Evolutionary conservation across 2,888 invertebrate genomes (phyloP).

Genomic region (Drosophila flavopinicola): DNA sequence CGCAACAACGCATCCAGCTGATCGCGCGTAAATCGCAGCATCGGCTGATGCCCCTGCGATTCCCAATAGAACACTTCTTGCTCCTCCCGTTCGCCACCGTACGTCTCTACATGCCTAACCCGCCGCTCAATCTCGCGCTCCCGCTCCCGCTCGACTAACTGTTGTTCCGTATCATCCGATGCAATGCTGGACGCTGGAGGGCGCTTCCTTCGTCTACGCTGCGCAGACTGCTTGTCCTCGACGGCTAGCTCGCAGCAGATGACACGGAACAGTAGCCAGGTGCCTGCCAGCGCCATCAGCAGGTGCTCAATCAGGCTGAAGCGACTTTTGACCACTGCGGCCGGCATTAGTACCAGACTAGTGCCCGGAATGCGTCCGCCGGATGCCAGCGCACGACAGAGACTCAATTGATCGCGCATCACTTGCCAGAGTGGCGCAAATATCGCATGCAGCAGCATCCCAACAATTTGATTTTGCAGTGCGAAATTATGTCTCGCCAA

Average conservation of each 20-base stretch:
- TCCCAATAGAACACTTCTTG: slow-evolving; percentile 20
- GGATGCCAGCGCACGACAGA: slow-evolving; percentile 13
- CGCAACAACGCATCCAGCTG: slow-evolving; percentile 23
- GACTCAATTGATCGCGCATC: slow-evolving; percentile 4
- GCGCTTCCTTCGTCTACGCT: too few species aligned
- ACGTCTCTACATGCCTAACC: not conserved
- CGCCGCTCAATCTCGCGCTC: too few species aligned
- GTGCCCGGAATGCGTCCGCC: slow-evolving; percentile 33
- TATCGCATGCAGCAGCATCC: slow-evolving; percentile 14
- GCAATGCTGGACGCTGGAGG: not conserved
- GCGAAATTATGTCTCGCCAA: too few species aligned
- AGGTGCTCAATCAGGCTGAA: slow-evolving; percentile 27
- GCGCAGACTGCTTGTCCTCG: slow-evolving; percentile 1
- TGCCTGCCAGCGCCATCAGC: slow-evolving; percentile 30
- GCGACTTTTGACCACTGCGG: not conserved
- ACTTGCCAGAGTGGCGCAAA: slow-evolving; percentile 19
- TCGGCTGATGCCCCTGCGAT: slow-evolving; percentile 3
- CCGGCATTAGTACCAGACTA: slow-evolving; percentile 24
- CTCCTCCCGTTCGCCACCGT: not conserved
- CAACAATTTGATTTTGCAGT: not conserved
- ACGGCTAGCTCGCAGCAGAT: slow-evolving; percentile 14
- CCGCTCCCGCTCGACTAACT: not conserved
- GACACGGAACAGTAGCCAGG: slow-evolving; percentile 34
- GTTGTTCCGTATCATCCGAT: not conserved
- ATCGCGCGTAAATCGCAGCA: slow-evolving; percentile 18